Base-by-base conservation (phyloP, 2,113 vertebrate genomes). In the Elephantulus edwardii region DNA sequence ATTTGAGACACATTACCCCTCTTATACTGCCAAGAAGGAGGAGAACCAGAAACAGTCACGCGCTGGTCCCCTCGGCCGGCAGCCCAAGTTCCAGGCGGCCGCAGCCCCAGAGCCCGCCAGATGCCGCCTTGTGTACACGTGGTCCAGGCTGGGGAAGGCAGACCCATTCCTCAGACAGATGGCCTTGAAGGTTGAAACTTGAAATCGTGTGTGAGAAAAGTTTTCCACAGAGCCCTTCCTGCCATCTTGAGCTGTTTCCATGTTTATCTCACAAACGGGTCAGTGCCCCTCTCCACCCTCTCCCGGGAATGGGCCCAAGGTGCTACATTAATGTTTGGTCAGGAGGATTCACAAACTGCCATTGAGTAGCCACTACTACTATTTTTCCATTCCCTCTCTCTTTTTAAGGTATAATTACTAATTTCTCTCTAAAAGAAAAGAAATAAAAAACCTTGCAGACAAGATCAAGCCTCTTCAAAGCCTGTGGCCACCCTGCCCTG, bases 271-370 rank as follows among this genome's bases (percentile, higher is more conserved):
- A 54, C 24, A 54, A 54, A 35, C 11, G 7, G 72, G 30, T 33
- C 28, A 26, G 11, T 0, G 42, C 24, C 35, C 9, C 14, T 26
- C 19, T 16, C 26, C 11, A 12, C 14, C 38, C 26, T 33, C 50
- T 3, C 42, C 11, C 8, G 2, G 44, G 28, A n/a, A 6, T 2
- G 17, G 58, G 17, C n/a, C 33, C 24, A 5, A 5, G 35, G 46
- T 13, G 35, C 2, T 0, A 17, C 22, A 13, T 3, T n/a, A 35
- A n/a, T 3, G 2, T 22, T 20, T 26, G 0, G 0, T 20, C 70
- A 5, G 28, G 22, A 72, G 20, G 19, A 30, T 17, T 14, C 17
- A n/a, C 42, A 28, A 35, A 38, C 48, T 66, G n/a, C 64, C 19
- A 33, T 26, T n/a, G 3, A 4, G 17, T 19, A 20, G 46, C 5